Base-by-base conservation (phyloP, 1,140 invertebrate species). In the Leucophenga varia region DNA sequence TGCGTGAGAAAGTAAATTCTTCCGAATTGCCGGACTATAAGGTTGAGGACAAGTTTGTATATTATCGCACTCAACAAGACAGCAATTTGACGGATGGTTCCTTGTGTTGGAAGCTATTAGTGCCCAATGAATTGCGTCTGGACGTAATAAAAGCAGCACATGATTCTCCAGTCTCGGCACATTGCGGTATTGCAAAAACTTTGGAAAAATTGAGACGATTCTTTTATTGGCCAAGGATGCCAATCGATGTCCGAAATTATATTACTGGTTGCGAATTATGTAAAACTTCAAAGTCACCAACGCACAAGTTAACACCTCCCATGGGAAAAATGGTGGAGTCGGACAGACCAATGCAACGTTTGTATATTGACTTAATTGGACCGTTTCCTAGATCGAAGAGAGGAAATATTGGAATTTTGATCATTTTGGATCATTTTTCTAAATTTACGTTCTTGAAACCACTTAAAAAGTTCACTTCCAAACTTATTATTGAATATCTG, bases 361-460 rank as follows among this genome's bases (percentile, higher is more conserved):
- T 41, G 3, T 41, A 17, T 21, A 32, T 41, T 2, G 46, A 48
- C 25, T 21, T 48, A 3, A 10, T 41, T 21, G 46, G 46, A 3
- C 46, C 46, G 3, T 48, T 32, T 42, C 38, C 38, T 12, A 6
- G 28, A 7, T 20, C 22, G 3, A 41, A 42, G 18, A 16, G 7
- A 18, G 46, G 46, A 19, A 37, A 48, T 19, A 20, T 25, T 7
- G 13, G 12, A 4, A 8, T 42, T 5, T 28, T 48, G 4, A 28
- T 48, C 5, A 37, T 41, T 12, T 8, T 41, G n/a, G 46, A 41
- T 31, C 30, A 34, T 5, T 21, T 42, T 13, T 31, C 38, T 4
- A 48, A 48, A 48, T 48, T 34, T 17, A 9, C 22, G 3, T 8
- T 38, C 14, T n/a, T 47, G 6, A 38, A 25, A 30, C 4, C 44